Conservation (phyloP, 2,113 vertebrate genomes). For the Equus quagga region DNA sequence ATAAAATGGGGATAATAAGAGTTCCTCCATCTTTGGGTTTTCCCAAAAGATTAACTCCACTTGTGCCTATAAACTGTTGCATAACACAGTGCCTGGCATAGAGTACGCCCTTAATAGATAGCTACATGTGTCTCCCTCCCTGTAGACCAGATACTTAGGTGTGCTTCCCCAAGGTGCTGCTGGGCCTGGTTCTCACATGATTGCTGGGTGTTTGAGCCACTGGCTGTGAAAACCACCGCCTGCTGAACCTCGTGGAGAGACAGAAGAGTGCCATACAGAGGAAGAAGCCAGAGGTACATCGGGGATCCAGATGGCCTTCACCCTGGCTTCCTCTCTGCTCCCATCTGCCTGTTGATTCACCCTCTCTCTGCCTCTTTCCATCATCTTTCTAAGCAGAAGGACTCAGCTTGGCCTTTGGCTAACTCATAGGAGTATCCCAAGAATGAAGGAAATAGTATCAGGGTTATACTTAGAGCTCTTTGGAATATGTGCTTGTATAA, state of each 20-base stretch:
- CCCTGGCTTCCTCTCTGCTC: background rate
- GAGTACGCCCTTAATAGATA: background rate
- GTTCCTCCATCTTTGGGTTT: background rate
- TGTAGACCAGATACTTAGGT: background rate
- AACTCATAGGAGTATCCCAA: background rate
- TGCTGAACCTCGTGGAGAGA: background rate
- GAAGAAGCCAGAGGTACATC: background rate
- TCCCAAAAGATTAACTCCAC: background rate
- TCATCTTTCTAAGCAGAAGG: background rate
- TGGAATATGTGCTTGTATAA: background rate
- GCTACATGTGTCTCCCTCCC: background rate
- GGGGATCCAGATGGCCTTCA: background rate
- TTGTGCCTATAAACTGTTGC: background rate
- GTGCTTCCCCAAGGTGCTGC: background rate
- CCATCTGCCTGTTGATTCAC: background rate
- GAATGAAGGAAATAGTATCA: background rate
- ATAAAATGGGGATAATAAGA: background rate
- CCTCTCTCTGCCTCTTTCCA: background rate
- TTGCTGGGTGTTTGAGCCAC: no score
- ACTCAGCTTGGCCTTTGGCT: background rate
- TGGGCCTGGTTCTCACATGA: background rate
- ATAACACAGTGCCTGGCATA: background rate
- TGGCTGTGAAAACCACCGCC: background rate
- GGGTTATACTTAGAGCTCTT: background rate
- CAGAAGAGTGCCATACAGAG: background rate